phyloP scores from a whole-genome alignment of 2,888 invertebrate genomes.

The Gastracanthus pulcherrimus region DNA sequence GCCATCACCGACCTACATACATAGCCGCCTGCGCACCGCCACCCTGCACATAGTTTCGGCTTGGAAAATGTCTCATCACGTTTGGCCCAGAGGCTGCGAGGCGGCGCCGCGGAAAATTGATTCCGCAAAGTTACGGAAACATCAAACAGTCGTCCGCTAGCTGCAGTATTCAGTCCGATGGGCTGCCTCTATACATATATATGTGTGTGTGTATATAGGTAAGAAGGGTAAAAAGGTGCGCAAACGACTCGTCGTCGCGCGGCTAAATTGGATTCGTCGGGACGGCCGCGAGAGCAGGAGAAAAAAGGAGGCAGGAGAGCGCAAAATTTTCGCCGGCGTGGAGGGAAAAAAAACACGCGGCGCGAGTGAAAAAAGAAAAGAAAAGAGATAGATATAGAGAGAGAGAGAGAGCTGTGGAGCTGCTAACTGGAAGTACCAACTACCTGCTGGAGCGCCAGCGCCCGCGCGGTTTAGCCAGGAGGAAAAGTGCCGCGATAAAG shows the following conservation, averaged over 20 bases:
- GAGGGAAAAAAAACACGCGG: neutral
- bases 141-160: slow-evolving; percentile 28
- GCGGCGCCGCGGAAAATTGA: slow-evolving; percentile 42
- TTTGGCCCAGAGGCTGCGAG: neutral
- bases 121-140: slow-evolving; percentile 50
- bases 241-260: neutral
- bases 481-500: slow-evolving; percentile 5
- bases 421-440: slow-evolving; percentile 45
- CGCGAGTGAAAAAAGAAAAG: neutral
- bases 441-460: slow-evolving; percentile 45
- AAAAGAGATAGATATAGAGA: too few relatives aligned
- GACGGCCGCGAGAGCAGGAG: neutral
- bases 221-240: neutral
- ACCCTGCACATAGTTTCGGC: slow-evolving; percentile 28
- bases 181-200: too few relatives aligned
- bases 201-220: too few relatives aligned
- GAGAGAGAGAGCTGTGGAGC: neutral
- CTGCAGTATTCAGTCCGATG: neutral
- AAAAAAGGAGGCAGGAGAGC: neutral
- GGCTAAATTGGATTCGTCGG: slow-evolving; percentile 34
- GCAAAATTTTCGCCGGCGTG: neutral
- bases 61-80: slow-evolving; percentile 40
- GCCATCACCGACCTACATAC: too few relatives aligned
- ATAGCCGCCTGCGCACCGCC: too few relatives aligned
- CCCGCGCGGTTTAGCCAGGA: neutral